Evolutionary conservation across 2,113 vertebrate genomes (phyloP).

Genomic region (Heterotilapia buettikoferi): DNA sequence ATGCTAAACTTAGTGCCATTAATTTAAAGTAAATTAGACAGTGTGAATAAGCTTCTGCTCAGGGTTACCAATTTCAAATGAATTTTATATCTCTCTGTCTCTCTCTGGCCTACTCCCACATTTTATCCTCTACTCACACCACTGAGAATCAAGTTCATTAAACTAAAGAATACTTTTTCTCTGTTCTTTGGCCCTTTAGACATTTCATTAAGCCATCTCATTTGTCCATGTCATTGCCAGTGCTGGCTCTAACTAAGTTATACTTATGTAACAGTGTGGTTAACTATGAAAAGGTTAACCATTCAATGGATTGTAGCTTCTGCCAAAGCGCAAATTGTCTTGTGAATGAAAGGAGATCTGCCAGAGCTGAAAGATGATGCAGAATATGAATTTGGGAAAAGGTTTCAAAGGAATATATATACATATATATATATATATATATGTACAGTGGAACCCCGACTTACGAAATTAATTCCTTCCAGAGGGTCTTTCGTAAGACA

Average conservation of each 20-base stretch:
- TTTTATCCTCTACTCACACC: background rate
- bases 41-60: background rate
- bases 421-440: too few relatives aligned
- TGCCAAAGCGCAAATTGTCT: background rate
- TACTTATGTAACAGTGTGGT: background rate
- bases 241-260: background rate
- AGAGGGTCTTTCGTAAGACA: too few relatives aligned
- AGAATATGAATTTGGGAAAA: background rate
- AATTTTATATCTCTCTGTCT: background rate
- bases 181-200: background rate
- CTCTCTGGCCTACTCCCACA: background rate
- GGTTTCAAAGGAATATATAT: background rate
- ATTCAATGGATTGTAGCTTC: background rate
- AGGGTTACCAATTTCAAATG: background rate
- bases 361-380: background rate
- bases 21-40: background rate
- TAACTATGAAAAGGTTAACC: background rate
- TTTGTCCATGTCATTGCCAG: background rate
- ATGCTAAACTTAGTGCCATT: background rate
- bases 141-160: background rate
- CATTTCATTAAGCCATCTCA: constrained; percentile 3
- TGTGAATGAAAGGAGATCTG: background rate
- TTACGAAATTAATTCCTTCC: too few relatives aligned
- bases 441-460: too few relatives aligned
- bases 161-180: background rate